These are phyloP conservation scores for Bujurquina vittata DNA, from an alignment of 2,113 vertebrate genomes.

Conservation along the genomic window DNA sequence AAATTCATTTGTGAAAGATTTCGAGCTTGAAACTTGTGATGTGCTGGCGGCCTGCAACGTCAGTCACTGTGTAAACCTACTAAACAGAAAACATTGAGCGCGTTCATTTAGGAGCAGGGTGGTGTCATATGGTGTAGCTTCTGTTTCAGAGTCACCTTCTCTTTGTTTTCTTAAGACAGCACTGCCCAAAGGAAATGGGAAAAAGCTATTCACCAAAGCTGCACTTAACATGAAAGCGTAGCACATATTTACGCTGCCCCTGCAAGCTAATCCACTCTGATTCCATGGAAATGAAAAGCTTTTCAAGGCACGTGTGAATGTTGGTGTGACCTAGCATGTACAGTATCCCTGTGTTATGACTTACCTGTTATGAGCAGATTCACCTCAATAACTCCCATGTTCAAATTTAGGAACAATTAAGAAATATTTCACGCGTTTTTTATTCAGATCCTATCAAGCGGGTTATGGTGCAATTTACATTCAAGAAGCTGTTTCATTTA, in stretches of 20 bases:
- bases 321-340: neutral
- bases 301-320: neutral
- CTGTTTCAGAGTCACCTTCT: neutral
- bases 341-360: neutral
- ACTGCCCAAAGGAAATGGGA: neutral
- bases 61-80: neutral
- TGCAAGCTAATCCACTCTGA: neutral
- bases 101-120: neutral
- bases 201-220: neutral
- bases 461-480: neutral
- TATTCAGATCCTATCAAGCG: neutral
- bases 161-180: neutral
- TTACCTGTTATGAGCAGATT: neutral
- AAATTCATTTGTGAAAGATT: constrained; percentile 10
- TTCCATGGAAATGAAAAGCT: neutral
- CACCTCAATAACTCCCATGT: neutral
- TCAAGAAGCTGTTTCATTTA: neutral
- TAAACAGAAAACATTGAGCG: constrained; percentile 15
- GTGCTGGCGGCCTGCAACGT: neutral
- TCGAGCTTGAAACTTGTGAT: neutral
- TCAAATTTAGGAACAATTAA: neutral
- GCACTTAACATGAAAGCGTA: neutral
- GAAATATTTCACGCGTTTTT: no score
- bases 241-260: neutral
- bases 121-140: neutral